Conservation (phyloP, 2,888 invertebrate genomes). For the Arrhopalites spinosus region DNA sequence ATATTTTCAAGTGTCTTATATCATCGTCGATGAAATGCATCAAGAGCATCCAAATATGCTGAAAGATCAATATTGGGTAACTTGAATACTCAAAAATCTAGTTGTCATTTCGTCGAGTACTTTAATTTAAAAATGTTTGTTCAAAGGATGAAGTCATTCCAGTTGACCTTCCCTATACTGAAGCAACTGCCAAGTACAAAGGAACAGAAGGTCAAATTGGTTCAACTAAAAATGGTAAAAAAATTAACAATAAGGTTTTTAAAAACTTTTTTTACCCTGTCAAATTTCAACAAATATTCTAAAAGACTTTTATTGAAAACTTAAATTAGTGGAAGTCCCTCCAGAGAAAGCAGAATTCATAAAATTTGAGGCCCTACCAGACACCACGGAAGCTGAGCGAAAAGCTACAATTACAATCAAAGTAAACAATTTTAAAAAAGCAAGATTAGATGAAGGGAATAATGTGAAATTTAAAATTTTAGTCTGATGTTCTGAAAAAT, state of each 20-base stretch:
- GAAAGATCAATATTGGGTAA: constrained; percentile 32
- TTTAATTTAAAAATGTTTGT: not conserved
- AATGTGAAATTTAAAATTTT: too few relatives aligned
- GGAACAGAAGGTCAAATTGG: constrained; percentile 60
- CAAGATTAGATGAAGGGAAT: too few relatives aligned
- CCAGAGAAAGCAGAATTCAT: constrained; percentile 5
- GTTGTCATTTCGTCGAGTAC: not conserved
- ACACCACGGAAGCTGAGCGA: too few relatives aligned
- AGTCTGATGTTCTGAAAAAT: too few relatives aligned
- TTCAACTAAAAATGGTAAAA: constrained; percentile 52
- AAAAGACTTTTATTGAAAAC: too few relatives aligned
- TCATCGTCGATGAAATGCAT: constrained; percentile 35
- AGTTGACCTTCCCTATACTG: constrained; percentile 82
- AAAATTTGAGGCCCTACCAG: not conserved
- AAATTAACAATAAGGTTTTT: not conserved
- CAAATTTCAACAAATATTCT: too few relatives aligned
- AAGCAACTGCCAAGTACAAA: constrained; percentile 74
- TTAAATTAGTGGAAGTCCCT: not conserved
- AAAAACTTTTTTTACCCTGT: too few relatives aligned
- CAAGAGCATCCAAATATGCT: constrained; percentile 33
- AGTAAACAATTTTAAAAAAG: too few relatives aligned
- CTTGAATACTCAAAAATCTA: not conserved
- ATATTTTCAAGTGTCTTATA: constrained; percentile 27
- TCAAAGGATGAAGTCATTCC: constrained; percentile 86
- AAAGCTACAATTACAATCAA: too few relatives aligned